These are phyloP conservation scores for Drosophila neutralis DNA, from an alignment of 2,888 invertebrate genomes.

Conservation along the genomic window DNA sequence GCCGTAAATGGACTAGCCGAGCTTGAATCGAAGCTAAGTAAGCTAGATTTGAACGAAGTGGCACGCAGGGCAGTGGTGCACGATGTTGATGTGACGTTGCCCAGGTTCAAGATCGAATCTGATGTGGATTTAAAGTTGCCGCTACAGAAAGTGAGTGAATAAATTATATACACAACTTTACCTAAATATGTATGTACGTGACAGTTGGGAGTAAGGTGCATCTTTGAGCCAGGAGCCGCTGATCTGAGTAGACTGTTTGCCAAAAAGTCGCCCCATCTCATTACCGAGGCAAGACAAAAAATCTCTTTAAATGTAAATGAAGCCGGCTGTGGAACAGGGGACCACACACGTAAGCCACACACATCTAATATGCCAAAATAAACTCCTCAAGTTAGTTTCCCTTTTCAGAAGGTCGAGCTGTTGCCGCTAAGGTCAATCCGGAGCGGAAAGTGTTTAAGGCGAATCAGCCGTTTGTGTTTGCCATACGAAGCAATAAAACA, in stretches of 20 bases:
- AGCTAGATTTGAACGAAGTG: constrained; percentile 86
- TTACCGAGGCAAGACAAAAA: constrained; percentile 92
- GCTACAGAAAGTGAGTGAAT: constrained; percentile 86
- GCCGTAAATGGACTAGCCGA: constrained; percentile 87
- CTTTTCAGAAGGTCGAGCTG: constrained; percentile 1
- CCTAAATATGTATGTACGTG: neutral
- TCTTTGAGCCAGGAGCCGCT: constrained; percentile 84
- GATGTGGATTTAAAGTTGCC: constrained; percentile 87
- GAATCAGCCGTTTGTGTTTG: constrained; percentile 76
- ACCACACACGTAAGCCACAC: constrained; percentile 28
- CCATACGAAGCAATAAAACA: constrained; percentile 58
- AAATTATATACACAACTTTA: neutral
- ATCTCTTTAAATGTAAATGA: constrained; percentile 90
- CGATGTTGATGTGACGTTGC: constrained; percentile 87
- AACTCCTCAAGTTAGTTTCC: neutral
- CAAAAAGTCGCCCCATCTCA: constrained; percentile 85
- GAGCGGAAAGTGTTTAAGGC: constrained; percentile 66
- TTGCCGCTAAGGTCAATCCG: constrained; percentile 15
- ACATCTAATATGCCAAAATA: neutral
- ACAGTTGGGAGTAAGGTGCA: constrained; percentile 48
- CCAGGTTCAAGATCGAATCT: constrained; percentile 92
- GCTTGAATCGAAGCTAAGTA: constrained; percentile 87
- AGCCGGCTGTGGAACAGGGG: constrained; percentile 46
- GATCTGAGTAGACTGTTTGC: constrained; percentile 88
- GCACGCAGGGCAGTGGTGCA: constrained; percentile 84